Evolutionary conservation across 2,113 vertebrate genomes (phyloP), one percentile per base, ranked within the genome.

Genomic region (Colinus virginianus): DNA sequence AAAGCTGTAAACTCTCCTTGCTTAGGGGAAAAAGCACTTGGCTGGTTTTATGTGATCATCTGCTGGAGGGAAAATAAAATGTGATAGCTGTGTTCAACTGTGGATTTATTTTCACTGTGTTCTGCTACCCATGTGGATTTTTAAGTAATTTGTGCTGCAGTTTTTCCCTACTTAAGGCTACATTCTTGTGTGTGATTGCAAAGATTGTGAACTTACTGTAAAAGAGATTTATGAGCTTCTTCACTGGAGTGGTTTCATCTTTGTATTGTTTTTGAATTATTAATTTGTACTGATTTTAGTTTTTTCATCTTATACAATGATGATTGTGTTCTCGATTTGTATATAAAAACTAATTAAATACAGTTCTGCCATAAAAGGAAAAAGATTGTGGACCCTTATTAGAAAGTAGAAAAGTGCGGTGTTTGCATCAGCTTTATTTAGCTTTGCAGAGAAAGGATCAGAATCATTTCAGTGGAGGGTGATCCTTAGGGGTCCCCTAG

Each of bases 301-400:
- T 87, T 69, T 77, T 90, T 68, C 30, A 66, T 1, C 90, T 87
- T 62, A 74, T 59, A 56, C 25, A 66, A 63, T 28, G 49, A 66
- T 4, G 2, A 36, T 38, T 45, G 11, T 58, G 25, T 45, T 90
- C 25, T 42, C 84, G 25, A 90, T 94, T 94, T 90, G 75, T 89
- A 13, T 85, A 36, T 46, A n/a, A 55, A 79, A 93, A 82, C 56
- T 74, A 71, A 93, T 90, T 94, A 95, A 97, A 97, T 64, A 30
- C 25, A 58, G 5, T 87, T 93, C 55, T 71, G 7, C 51, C 38
- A 83, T 36, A n/a, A 46, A 66, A 66, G 55, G 28, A 13, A 9
- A 4, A 17, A 4, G 42, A 58, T 5, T 70, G 48, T 18, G 21
- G 26, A 26, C 7, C 2, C 13, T 20, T 48, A 9, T 3, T 26